A percentile compares a stretch with the other conserved stretches of the same genome.
Evolutionary conservation across 2,113 vertebrate genomes (phyloP).

Genomic region (Corynorhinus townsendii): DNA sequence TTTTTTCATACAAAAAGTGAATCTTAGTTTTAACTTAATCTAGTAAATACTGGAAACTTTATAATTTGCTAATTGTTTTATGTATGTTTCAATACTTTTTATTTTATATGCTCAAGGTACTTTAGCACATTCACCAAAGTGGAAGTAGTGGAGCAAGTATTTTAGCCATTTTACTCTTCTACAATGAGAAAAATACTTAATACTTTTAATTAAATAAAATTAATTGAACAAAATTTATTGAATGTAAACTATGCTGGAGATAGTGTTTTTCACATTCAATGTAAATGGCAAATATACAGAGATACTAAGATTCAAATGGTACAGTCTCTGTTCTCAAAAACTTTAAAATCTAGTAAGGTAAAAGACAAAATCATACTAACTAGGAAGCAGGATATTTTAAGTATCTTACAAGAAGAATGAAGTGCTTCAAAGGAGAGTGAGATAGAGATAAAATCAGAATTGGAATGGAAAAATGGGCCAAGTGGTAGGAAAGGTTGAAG

Average conservation of each 20-base stretch:
- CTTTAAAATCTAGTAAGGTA: background rate
- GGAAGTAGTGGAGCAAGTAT: background rate
- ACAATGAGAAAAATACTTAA: background rate
- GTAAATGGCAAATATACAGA: background rate
- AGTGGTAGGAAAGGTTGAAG: background rate
- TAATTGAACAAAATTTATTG: background rate
- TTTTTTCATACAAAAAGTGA: too few relatives aligned
- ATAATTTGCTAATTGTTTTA: too few relatives aligned
- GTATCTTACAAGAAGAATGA: background rate
- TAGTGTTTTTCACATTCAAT: background rate
- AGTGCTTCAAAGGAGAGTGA: background rate
- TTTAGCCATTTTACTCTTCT: background rate
- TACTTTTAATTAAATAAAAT: background rate
- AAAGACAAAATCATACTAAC: background rate
- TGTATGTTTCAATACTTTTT: too few relatives aligned
- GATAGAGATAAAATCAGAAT: background rate
- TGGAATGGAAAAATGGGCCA: background rate
- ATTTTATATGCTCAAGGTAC: background rate
- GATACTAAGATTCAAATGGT: background rate
- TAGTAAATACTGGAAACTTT: too few relatives aligned
- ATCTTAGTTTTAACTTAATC: too few relatives aligned
- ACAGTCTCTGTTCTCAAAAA: background rate
- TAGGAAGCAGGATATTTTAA: background rate
- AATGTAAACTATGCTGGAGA: background rate
- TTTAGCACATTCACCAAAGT: background rate